Base-by-base conservation (phyloP, 92 coral and sea anemone genomes). In the Plumapathes pennacea region DNA sequence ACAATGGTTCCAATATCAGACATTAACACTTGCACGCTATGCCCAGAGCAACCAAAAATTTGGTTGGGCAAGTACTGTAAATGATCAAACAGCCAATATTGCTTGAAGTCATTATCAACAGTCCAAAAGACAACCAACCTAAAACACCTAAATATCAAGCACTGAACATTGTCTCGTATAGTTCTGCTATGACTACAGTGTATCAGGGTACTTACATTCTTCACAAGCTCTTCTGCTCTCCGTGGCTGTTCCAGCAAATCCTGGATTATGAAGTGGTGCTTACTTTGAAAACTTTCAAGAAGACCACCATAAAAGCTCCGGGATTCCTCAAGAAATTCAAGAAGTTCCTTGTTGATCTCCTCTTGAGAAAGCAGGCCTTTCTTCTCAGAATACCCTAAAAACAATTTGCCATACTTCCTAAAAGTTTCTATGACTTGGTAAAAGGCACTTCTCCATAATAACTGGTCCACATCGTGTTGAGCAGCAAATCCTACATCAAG, bases 401-500 rank as follows among this genome's bases (percentile, higher is more conserved):
- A 83, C n/a, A 74, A 59, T 44, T 78, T 88, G 5, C 85, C 77
- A 62, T 72, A 69, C 61, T 82, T 79, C 32, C 99, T 67, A 12
- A 94, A 57, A 14, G 89, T 79, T 34, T 94, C 99, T 57, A 94
- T 84, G 25, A 94, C 83, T 48, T 94, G 89, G 55, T 94, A 88
- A 64, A 94, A 81, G 32, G 85, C 94, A 84, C 50, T 84, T 48
- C 71, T 77, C 99, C 99, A 94, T 2, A 94, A 60, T 9, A 62
- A 47, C 23, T 88, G 96, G 38, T 94, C 89, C 20, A 88, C 75
- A 10, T 94, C 99, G 22, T 84, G 80, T 10, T 82, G 84, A 5
- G 81, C 43, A 15, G 90, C 85, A 29, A 80, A 76, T 12, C 73
- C 44, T 6, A 92, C 62, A 54, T 92, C 98, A n/a, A 83, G 74